These are phyloP conservation scores for Papilio helenus DNA, from an alignment of 1,140 invertebrate species.

Conservation along the genomic window DNA sequence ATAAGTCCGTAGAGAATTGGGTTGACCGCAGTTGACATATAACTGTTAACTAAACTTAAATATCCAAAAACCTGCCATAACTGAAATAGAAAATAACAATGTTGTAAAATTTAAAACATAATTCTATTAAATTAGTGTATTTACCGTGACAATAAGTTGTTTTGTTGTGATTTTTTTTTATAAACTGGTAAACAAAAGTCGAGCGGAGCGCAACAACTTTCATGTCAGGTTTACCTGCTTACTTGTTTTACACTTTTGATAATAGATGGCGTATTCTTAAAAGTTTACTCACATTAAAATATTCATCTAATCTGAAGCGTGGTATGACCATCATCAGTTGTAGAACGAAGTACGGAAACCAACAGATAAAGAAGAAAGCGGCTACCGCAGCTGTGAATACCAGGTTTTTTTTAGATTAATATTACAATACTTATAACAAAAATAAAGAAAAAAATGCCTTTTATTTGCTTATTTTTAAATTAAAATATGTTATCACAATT, in stretches of 20 bases:
- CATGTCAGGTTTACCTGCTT: neutral
- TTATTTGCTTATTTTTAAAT: no score
- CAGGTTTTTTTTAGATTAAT: no score
- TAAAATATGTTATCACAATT: no score
- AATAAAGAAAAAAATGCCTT: no score
- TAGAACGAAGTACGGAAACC: slow-evolving; percentile 66
- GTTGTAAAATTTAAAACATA: neutral
- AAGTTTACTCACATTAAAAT: slow-evolving; percentile 56
- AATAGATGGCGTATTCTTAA: neutral
- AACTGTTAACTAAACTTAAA: slow-evolving; percentile 41
- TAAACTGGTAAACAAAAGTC: no score
- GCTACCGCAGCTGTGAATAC: slow-evolving; percentile 54
- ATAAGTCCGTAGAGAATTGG: slow-evolving; percentile 46
- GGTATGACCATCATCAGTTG: slow-evolving; percentile 65
- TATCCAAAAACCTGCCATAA: slow-evolving; percentile 40
- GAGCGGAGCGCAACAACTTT: no score
- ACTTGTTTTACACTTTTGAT: neutral
- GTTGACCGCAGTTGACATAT: slow-evolving; percentile 44
- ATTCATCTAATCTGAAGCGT: slow-evolving; percentile 53
- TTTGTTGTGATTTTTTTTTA: neutral
- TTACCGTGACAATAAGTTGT: neutral
- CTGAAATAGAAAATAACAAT: slow-evolving; percentile 34
- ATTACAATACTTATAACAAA: no score
- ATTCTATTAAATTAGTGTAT: no score
- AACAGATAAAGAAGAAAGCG: slow-evolving; percentile 70